phyloP scores from a whole-genome alignment of 2,888 invertebrate genomes.

The Ptychoptera albimana region DNA sequence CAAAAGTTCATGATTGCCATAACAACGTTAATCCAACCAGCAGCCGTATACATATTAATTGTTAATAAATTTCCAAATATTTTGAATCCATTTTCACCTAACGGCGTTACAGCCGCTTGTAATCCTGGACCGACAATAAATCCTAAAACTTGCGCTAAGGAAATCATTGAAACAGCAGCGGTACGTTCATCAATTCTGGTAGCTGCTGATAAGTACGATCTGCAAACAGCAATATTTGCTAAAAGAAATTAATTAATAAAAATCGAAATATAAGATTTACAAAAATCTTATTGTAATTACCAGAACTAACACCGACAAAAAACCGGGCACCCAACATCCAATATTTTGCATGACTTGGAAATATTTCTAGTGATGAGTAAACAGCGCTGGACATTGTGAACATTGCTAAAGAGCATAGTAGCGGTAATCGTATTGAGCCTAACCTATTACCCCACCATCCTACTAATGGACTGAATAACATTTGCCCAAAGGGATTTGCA shows the following conservation, averaged over 20 bases:
- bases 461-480: constrained; percentile 68
- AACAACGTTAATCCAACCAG: constrained; percentile 70
- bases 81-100: constrained; percentile 48
- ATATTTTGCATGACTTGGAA: constrained; percentile 43
- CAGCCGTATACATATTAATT: constrained; percentile 75
- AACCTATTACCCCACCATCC: constrained; percentile 73
- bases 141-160: constrained; percentile 71
- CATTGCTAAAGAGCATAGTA: constrained; percentile 49
- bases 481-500: constrained; percentile 74
- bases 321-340: constrained; percentile 66
- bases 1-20: constrained; percentile 55
- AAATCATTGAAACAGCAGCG: constrained; percentile 66
- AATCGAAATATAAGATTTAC: background rate
- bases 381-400: constrained; percentile 57
- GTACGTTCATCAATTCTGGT: constrained; percentile 68
- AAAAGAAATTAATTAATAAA: constrained; percentile 16
- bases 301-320: constrained; percentile 69
- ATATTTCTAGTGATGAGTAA: constrained; percentile 60
- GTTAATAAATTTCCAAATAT: constrained; percentile 37
- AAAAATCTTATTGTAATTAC: constrained; percentile 27
- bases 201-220: constrained; percentile 72
- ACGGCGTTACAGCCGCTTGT: constrained; percentile 63
- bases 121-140: constrained; percentile 75
- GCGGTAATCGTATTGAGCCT: constrained; percentile 52
- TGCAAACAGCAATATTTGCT: constrained; percentile 71